Evolutionary conservation across 35 echinoderm and acorn worm species (phyloP).

Genomic region (Stichopus chloronotus): DNA sequence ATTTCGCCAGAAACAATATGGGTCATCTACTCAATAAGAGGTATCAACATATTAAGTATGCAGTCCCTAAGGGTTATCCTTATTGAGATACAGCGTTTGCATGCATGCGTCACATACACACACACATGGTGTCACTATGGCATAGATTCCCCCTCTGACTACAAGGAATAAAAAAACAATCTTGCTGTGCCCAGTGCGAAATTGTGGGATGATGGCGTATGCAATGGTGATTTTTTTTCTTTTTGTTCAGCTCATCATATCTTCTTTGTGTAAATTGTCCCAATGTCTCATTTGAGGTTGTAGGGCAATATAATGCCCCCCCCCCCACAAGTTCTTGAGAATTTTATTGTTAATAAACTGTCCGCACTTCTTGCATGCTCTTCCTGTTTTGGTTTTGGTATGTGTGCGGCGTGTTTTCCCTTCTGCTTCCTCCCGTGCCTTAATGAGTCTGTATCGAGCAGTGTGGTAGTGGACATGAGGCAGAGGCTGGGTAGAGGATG

Average conservation of each 20-base stretch:
- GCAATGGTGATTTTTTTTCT: neutral
- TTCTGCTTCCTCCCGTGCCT: conserved; percentile 47
- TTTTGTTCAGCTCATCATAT: neutral
- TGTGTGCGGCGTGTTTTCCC: conserved; percentile 12
- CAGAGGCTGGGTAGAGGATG: too few relatives aligned
- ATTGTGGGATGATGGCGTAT: neutral
- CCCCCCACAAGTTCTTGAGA: conserved; percentile 33
- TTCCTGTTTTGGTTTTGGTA: neutral
- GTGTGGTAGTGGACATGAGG: conserved; percentile 41
- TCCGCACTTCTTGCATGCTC: neutral
- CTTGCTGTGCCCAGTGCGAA: neutral
- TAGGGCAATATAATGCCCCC: conserved; percentile 32
- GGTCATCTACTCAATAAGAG: too few relatives aligned
- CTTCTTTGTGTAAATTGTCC: neutral
- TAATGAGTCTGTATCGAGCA: conserved; percentile 44
- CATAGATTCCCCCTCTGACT: too few relatives aligned
- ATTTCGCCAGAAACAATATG: too few relatives aligned
- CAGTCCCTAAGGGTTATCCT: too few relatives aligned
- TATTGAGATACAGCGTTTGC: too few relatives aligned
- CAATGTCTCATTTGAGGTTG: neutral
- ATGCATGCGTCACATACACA: too few relatives aligned
- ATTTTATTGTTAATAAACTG: neutral
- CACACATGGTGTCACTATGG: too few relatives aligned
- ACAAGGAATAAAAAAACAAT: too few relatives aligned
- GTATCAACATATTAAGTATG: too few relatives aligned